Evolutionary conservation across 2,797 vertebrate species (phyloP).

Genomic region (Acanthopagrus latus): DNA sequence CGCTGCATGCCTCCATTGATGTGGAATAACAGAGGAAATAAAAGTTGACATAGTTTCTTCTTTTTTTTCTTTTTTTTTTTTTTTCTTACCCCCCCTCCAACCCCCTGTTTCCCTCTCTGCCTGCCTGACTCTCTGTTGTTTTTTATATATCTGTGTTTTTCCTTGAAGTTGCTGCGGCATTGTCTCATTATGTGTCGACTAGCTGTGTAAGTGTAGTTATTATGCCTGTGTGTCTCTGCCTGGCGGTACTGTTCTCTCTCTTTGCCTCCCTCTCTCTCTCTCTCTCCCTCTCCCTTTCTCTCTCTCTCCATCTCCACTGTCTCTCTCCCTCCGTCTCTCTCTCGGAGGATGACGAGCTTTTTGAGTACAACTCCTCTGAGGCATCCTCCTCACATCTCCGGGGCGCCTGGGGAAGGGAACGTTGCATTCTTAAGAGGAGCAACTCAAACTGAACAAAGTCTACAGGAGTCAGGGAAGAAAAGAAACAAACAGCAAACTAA

Average conservation of each 20-base stretch:
- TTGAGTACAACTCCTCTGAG: conserved; percentile 88
- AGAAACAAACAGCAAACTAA: conserved; percentile 87
- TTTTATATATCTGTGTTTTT: conserved; percentile 81
- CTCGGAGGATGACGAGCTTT: conserved; percentile 85
- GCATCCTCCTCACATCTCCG: conserved; percentile 85
- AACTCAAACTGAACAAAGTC: conserved; percentile 86
- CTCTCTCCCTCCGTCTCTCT: conserved; percentile 73
- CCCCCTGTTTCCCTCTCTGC: conserved; percentile 61
- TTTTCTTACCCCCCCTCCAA: conserved; percentile 40
- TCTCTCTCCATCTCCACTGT: conserved; percentile 70
- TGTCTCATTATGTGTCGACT: conserved; percentile 88
- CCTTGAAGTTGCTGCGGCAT: conserved; percentile 84
- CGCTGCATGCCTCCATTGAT: conserved; percentile 84
- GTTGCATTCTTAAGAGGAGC: conserved; percentile 85
- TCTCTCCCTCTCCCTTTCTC: conserved; percentile 57
- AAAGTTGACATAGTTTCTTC: conserved; percentile 87
- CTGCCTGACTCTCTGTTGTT: conserved; percentile 79
- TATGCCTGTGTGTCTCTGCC: conserved; percentile 81
- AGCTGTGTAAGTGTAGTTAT: conserved; percentile 87
- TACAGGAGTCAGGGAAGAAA: conserved; percentile 81
- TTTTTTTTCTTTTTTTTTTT: conserved; percentile 51
- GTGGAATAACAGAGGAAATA: conserved; percentile 86
- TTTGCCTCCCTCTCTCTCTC: conserved; percentile 44
- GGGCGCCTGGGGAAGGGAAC: conserved; percentile 85
- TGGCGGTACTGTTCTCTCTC: conserved; percentile 71